Evolutionary conservation across 2,113 vertebrate genomes (phyloP).

Genomic region (Indicator maculatus): DNA sequence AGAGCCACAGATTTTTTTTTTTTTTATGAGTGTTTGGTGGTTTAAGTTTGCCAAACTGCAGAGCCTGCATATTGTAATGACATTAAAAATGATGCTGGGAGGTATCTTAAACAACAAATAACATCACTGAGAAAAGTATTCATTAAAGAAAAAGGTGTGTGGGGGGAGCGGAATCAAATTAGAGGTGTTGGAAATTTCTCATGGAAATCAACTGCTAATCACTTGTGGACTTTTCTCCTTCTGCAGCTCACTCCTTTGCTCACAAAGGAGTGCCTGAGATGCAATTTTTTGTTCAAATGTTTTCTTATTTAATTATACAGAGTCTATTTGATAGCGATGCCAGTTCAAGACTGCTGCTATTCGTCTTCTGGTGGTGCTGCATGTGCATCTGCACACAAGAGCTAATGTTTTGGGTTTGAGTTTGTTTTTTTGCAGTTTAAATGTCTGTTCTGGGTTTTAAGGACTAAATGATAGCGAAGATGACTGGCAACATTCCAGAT

Average conservation of each 20-base stretch:
- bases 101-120: conserved; percentile 76
- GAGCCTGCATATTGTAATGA: conserved; percentile 68
- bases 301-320: conserved; percentile 80
- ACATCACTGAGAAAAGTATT: conserved; percentile 65
- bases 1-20: conserved; percentile 18
- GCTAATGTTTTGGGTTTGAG: conserved; percentile 52
- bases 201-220: conserved; percentile 73
- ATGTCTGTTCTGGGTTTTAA: conserved; percentile 80
- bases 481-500: conserved; percentile 76
- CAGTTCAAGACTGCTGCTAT: conserved; percentile 71
- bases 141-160: conserved; percentile 62
- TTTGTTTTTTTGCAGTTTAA: conserved; percentile 63
- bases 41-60: conserved; percentile 63
- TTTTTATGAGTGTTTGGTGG: conserved; percentile 64
- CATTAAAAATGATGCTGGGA: conserved; percentile 64
- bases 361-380: conserved; percentile 71
- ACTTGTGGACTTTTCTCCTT: conserved; percentile 64
- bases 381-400: conserved; percentile 76
- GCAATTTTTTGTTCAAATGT: conserved; percentile 66
- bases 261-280: conserved; percentile 73
- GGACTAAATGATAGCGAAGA: conserved; percentile 80
- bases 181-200: conserved; percentile 75
- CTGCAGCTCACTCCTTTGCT: conserved; percentile 60
- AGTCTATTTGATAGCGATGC: conserved; percentile 68
- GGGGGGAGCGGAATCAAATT: conserved; percentile 51